These are phyloP conservation scores for Odontocolon sp. DNA, from an alignment of 2,888 invertebrate genomes.

Conservation along the genomic window DNA sequence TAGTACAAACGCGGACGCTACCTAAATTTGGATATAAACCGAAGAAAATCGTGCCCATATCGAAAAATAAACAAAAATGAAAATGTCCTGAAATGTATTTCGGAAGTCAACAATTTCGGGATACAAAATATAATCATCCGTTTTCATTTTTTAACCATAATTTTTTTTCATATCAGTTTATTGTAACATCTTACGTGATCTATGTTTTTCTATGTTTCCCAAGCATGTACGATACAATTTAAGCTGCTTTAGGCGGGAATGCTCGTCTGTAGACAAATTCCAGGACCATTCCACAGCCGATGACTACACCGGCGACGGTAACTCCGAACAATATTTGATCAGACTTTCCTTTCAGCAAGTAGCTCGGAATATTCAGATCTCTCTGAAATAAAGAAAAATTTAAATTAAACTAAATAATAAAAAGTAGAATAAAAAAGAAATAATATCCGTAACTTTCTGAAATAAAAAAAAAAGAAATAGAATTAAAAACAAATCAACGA, in stretches of 20 bases:
- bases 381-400: conserved; percentile 30
- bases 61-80: not conserved
- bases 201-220: conserved; percentile 22
- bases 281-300: not conserved
- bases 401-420: not conserved
- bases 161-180: conserved; percentile 7
- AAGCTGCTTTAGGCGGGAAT: not conserved
- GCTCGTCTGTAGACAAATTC: not conserved
- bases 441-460: too few relatives aligned
- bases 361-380: conserved; percentile 49
- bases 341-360: conserved; percentile 46
- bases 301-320: not conserved
- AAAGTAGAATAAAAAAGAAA: too few relatives aligned
- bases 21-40: too few relatives aligned
- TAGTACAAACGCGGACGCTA: too few relatives aligned
- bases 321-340: conserved; percentile 58
- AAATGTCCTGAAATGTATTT: too few relatives aligned
- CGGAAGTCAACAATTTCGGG: not conserved
- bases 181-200: conserved; percentile 37
- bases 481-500: too few relatives aligned
- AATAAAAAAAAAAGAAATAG: too few relatives aligned
- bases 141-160: not conserved
- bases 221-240: conserved; percentile 4
- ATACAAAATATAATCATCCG: not conserved
- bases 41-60: not conserved